Evolutionary conservation across 2,888 invertebrate species (phyloP).

Genomic region (Drosophila kambysellisi): DNA sequence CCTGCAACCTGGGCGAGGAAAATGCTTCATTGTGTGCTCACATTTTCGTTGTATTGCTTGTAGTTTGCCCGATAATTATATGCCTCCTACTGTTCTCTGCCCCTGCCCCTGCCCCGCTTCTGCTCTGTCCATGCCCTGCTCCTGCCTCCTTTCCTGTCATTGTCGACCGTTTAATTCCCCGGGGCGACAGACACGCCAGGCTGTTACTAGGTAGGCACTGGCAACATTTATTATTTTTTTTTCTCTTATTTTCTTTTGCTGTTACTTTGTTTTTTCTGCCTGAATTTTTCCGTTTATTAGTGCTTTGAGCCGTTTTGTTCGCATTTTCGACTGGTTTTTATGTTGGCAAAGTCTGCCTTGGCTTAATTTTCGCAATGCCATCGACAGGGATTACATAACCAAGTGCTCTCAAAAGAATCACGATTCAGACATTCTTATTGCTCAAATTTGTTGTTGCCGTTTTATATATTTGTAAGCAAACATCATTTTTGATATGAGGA

Average conservation of each 20-base stretch:
- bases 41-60: constrained; percentile 42
- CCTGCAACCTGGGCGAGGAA: constrained; percentile 25
- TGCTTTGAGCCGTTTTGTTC: constrained; percentile 36
- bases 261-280: constrained; percentile 19
- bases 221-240: constrained; percentile 8
- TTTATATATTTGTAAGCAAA: constrained; percentile 33
- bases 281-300: constrained; percentile 37
- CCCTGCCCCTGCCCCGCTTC: background rate
- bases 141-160: background rate
- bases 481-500: constrained; percentile 30
- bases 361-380: constrained; percentile 56
- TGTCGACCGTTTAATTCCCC: constrained; percentile 57
- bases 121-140: background rate
- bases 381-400: constrained; percentile 50
- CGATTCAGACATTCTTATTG: constrained; percentile 16
- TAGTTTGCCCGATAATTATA: constrained; percentile 48
- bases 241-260: constrained; percentile 3
- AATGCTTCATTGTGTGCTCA: constrained; percentile 34
- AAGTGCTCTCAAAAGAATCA: constrained; percentile 42
- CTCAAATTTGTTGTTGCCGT: constrained; percentile 15
- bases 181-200: constrained; percentile 37
- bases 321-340: constrained; percentile 49
- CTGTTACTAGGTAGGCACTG: constrained; percentile 20
- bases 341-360: constrained; percentile 42
- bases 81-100: background rate